Percentiles rank a stretch among this genome's conserved stretches.
phyloP scores from a whole-genome alignment of 2,113 vertebrate species.

The Chionomys nivalis region DNA sequence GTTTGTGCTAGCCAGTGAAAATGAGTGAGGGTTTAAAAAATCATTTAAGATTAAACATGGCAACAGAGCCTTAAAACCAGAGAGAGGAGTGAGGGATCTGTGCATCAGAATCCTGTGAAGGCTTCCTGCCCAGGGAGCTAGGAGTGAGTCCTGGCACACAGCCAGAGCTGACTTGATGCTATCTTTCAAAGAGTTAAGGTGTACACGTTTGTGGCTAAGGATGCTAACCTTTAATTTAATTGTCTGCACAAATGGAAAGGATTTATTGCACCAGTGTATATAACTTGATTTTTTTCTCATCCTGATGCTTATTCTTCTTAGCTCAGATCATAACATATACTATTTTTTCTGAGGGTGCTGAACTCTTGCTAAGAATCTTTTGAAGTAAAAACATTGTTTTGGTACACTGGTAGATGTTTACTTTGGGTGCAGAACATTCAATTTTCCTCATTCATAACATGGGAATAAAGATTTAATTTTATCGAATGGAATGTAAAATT shows the following conservation, averaged over 20 bases:
- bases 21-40: background rate
- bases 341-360: background rate
- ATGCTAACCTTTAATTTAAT: background rate
- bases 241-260: background rate
- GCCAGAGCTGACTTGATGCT: background rate
- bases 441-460: background rate
- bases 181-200: background rate
- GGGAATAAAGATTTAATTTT: background rate
- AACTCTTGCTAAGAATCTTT: background rate
- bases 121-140: background rate
- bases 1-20: background rate
- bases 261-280: background rate
- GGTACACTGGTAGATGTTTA: background rate
- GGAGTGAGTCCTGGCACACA: background rate
- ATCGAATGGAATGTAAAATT: background rate
- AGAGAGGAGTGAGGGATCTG: background rate
- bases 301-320: background rate
- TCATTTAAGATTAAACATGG: background rate
- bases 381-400: background rate
- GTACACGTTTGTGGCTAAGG: background rate
- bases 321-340: background rate
- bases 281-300: background rate
- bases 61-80: background rate
- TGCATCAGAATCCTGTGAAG: no score
- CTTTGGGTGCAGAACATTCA: background rate